These are phyloP conservation scores for Drepana falcataria DNA, from an alignment of 2,888 invertebrate species.

Conservation along the genomic window DNA sequence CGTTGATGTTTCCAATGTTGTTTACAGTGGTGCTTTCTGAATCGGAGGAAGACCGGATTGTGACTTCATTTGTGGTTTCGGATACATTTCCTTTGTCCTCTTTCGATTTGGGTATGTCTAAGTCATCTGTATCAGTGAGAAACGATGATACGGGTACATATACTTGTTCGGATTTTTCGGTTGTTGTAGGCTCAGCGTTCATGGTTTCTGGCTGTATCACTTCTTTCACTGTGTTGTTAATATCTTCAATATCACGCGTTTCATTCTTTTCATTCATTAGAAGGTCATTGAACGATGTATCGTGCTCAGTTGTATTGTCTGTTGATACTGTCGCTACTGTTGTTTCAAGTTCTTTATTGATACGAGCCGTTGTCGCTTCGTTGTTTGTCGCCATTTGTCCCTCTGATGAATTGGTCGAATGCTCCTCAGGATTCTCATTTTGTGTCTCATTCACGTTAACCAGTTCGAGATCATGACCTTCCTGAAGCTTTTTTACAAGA, in stretches of 20 bases:
- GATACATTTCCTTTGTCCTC: constrained; percentile 18
- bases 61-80: constrained; percentile 18
- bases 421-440: constrained; percentile 60
- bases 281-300: constrained; percentile 29
- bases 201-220: constrained; percentile 6
- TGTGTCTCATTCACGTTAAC: constrained; percentile 62
- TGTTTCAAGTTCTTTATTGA: constrained; percentile 14
- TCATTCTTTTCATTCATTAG: constrained; percentile 26
- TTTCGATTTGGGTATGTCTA: constrained; percentile 36
- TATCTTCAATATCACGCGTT: constrained; percentile 15
- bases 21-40: constrained; percentile 4
- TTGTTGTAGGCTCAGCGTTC: constrained; percentile 11
- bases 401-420: constrained; percentile 26
- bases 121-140: constrained; percentile 64
- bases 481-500: constrained; percentile 78
- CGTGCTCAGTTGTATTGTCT: constrained; percentile 22
- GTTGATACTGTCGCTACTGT: constrained; percentile 11
- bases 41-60: constrained; percentile 12
- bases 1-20: constrained; percentile 13
- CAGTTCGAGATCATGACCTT: constrained; percentile 71
- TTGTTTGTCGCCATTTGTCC: constrained; percentile 10
- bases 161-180: constrained; percentile 16
- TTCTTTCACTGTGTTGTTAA: constrained; percentile 8
- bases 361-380: constrained; percentile 10
- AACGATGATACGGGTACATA: constrained; percentile 51